Evolutionary conservation across 1,140 invertebrate species (phyloP), one percentile per base, ranked within the genome.

Genomic region (Penaeus japonicus): DNA sequence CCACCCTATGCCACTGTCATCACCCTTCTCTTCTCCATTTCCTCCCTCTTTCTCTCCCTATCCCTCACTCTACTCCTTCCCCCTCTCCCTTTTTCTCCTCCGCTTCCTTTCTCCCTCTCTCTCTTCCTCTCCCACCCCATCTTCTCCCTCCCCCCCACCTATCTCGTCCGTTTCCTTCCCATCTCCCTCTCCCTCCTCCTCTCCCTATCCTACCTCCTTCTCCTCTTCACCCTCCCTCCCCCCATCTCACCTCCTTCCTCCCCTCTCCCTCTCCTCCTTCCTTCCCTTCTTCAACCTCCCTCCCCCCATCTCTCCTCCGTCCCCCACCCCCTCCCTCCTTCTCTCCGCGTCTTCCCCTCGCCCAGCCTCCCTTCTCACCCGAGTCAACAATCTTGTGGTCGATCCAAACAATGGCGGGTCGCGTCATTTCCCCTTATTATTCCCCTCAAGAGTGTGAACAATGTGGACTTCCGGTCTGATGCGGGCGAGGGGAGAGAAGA

Each of bases 371-470:
- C 24, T 53, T 65, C 39, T n/a, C 55, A 4, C 82, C 35, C 70
- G 2, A 30, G 27, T 73, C 79, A 81, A 81, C 79, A 81, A 47
- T 54, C 79, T 81, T 81, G 54, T 55, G 79, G 53, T 24, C 32
- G 85, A 55, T 15, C 15, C 85, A 88, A 83, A 88, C 86, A 88
- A 88, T 75, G 53, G 73, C 80, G 81, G 81, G 70, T 75, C 80
- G 70, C 81, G 70, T 84, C 62, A 88, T 62, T 88, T 84, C 80
- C 70, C 73, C 80, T 84, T 84, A 62, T 84, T 84, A 84, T 88
- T 84, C 87, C 86, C 86, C 86, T 88, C 86, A 24, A 83, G 86
- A 88, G 86, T 88, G 86, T 88, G 86, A 88, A 88, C 86, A 88
- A 82, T 83, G 80, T 70, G 80, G 47, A 83, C 86, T 88, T 88